These are phyloP conservation scores for Pseudonaja textilis DNA, from an alignment of 2,113 vertebrate species.

Conservation along the genomic window DNA sequence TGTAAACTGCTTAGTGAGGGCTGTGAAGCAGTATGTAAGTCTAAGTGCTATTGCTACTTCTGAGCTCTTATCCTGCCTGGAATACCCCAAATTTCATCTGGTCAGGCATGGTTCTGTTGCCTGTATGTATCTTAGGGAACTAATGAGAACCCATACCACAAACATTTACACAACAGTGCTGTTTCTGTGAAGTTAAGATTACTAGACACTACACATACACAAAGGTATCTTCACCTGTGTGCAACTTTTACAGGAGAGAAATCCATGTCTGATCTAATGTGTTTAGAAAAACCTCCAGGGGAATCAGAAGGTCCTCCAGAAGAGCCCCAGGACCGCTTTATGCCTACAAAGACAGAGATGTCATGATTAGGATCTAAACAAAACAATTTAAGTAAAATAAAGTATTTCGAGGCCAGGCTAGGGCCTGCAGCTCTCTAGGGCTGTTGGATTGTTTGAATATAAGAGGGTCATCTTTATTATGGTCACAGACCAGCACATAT, in stretches of 20 bases:
- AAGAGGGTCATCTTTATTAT: neutral
- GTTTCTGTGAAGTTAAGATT: too few species aligned
- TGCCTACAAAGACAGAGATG: constrained; percentile 47
- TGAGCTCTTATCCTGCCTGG: neutral
- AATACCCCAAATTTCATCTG: neutral
- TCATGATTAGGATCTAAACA: neutral
- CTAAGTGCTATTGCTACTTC: too few species aligned
- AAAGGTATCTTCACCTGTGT: constrained; percentile 64
- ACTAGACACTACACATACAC: neutral
- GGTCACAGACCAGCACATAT: neutral
- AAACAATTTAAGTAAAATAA: neutral
- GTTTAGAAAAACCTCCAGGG: constrained; percentile 72
- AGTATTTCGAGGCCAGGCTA: neutral
- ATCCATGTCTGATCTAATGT: constrained; percentile 73
- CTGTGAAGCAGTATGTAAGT: too few species aligned
- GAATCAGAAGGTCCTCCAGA: constrained; percentile 65
- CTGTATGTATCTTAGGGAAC: too few species aligned
- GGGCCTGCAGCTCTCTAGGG: neutral
- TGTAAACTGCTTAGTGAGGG: too few species aligned
- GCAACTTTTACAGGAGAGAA: constrained; percentile 61
- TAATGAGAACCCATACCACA: too few species aligned
- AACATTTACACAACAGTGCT: too few species aligned
- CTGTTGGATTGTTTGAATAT: neutral
- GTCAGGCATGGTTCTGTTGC: too few species aligned
- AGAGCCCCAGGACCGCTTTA: constrained; percentile 64